Base-by-base conservation (phyloP, 2,888 invertebrate genomes). In the Scaptodrosophila latifasciaeformis region DNA sequence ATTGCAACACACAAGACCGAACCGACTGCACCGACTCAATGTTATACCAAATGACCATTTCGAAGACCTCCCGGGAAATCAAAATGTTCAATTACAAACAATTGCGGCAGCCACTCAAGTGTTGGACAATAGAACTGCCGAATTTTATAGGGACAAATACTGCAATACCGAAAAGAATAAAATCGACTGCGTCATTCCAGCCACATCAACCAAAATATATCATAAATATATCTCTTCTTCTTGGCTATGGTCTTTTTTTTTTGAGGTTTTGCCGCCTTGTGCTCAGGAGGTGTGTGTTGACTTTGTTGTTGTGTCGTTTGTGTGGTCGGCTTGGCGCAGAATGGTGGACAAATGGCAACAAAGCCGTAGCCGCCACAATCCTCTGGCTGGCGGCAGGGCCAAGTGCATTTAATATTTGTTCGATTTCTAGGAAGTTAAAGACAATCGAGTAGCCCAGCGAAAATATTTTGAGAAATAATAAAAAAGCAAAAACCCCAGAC, bases 401-500 rank as follows among this genome's bases (percentile, higher is more conserved):
- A 44, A 54, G 35, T 57, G 30, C 55, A 53, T 77, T 21, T 43
- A 7, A n/a, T 43, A 43, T 24, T 43, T 27, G 5, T 27, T 10
- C 4, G 29, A 19, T 3, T 48, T 75, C 74, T 39, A 43, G 49
- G 74, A 75, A 74, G 64, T 59, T 62, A 66, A 66, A 62, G 55
- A 71, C 69, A 70, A 64, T 65, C 54, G 60, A 71, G 68, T 65
- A 53, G 65, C 52, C 57, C 55, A 61, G 78, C 75, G 51, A 75
- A 75, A 75, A 75, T 77, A 77, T 75, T 75, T 59, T 77, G 75
- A 71, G 71, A 77, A 78, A 69, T 50, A 75, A 75, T 74, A 75
- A 49, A n/a, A 49, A 56, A 42, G 44, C 31, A 46, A 63, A 64
- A 63, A 37, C 9, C 15, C 37, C 37, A 6, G 12, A 37, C 10